Evolutionary conservation across 2,113 vertebrate genomes (phyloP).

Genomic region (Esox niger): DNA sequence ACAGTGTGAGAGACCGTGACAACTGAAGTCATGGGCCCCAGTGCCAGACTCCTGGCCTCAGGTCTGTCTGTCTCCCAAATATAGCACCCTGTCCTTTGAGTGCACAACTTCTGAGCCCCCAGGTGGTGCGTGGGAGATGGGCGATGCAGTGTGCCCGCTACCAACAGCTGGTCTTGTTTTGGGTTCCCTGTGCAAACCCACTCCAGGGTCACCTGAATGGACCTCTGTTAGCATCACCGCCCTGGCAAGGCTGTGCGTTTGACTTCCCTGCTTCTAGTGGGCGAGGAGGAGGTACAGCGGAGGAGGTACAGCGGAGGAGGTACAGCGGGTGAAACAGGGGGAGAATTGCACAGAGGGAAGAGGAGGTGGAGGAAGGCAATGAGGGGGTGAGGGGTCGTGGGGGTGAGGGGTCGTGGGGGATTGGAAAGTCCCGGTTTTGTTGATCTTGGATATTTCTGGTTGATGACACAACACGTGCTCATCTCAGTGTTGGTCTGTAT

Average conservation of each 20-base stretch:
- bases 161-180: constrained; percentile 27
- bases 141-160: no score
- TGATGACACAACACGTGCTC: neutral
- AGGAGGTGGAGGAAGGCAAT: neutral
- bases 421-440: neutral
- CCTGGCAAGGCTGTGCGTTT: neutral
- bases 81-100: no score
- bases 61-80: neutral
- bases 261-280: neutral
- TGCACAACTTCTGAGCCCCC: neutral
- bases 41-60: neutral
- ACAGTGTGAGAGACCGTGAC: neutral
- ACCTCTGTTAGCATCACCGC: constrained; percentile 18
- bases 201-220: constrained; percentile 15
- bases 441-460: neutral
- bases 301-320: neutral
- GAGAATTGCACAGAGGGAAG: neutral
- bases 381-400: no score
- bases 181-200: neutral
- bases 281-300: neutral
- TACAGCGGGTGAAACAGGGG: neutral
- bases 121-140: constrained; percentile 2
- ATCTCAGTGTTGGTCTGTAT: neutral
- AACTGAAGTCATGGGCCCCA: neutral
- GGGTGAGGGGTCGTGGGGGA: no score